Evolutionary conservation across 2,888 invertebrate species (phyloP).

Genomic region (Balanococcus diminutus): DNA sequence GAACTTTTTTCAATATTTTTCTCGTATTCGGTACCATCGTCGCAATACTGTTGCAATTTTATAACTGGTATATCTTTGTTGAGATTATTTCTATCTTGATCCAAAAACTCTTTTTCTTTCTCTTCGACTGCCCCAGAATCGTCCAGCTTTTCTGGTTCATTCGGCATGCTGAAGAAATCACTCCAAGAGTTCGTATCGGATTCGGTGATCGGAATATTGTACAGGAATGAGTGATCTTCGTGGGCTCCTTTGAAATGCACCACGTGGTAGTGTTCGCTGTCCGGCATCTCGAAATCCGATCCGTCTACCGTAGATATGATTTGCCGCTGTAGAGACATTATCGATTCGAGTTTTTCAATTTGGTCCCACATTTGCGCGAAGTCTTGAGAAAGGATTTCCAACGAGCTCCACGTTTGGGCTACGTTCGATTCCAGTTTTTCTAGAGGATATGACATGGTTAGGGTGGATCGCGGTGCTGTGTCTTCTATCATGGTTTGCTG

Average conservation of each 20-base stretch:
- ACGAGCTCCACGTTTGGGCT: conserved; percentile 89
- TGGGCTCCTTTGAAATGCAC: conserved; percentile 12
- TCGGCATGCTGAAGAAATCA: conserved; percentile 45
- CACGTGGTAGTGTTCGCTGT: not conserved
- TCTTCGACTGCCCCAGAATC: not conserved
- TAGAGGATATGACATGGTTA: conserved; percentile 43
- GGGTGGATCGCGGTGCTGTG: conserved; percentile 62
- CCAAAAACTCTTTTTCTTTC: not conserved
- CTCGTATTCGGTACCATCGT: conserved; percentile 36
- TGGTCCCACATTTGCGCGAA: conserved; percentile 94
- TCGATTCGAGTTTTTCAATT: conserved; percentile 83
- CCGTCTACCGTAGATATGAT: conserved; percentile 41
- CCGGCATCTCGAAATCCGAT: not conserved
- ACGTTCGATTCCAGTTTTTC: conserved; percentile 79
- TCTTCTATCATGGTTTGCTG: conserved; percentile 62
- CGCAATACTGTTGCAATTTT: conserved; percentile 32
- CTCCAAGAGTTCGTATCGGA: conserved; percentile 25
- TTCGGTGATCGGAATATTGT: conserved; percentile 28
- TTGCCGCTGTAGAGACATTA: conserved; percentile 63
- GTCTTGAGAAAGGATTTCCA: conserved; percentile 87
- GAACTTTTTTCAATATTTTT: conserved; percentile 19
- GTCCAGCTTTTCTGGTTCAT: not conserved
- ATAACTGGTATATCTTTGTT: conserved; percentile 47
- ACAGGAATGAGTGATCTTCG: conserved; percentile 19
- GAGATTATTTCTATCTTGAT: conserved; percentile 37